Evolutionary conservation across 1,140 invertebrate species (phyloP), one percentile per base, ranked within the genome.

Genomic region (Neuroterus valhalla): DNA sequence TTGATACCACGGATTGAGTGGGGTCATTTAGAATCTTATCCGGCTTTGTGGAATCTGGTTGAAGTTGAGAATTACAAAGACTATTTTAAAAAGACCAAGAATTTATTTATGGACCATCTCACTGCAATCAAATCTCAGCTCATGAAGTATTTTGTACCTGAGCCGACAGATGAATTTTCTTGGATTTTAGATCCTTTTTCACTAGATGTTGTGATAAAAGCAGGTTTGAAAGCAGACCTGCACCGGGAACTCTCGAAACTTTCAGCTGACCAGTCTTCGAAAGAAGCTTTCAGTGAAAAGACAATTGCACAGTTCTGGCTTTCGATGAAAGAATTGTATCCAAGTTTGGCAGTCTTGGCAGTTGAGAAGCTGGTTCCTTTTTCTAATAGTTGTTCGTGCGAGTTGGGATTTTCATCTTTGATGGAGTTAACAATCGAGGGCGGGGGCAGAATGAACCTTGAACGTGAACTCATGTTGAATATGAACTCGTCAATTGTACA

Each of bases 1-100:
- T 48, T 15, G 46, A 48, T 48, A 8, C 3, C 46, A n/a, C 14
- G 15, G 17, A 19, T 48, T 15, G 46, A 48, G n/a, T 8, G 17
- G 6, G 15, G 17, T 48, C 15, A 48, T 8, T 19, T n/a, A 2
- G 46, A 48, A 17, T n/a, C 46, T 2, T 48, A 17, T n/a, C 15
- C 46, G 17, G 15, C 17, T 48, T 6, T 48, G 14, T 48, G 14
- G 46, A 48, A 48, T 48, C 17, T 48, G 17, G 17, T 48, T 0
- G 46, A 48, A 48, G 17, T 48, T 48, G 46, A 48, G 46, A 48
- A 19, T 48, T 48, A n/a, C 15, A 48, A 19, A n/a, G 46, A 48
- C 8, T n/a, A n/a, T 19, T 48, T 48, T 19, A 15, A 48, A n/a
- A 2, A 2, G 17, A n/a, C 8, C 12, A 48, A 48, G 17, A n/a